phyloP scores from a whole-genome alignment of 2,888 invertebrate genomes.

The Cerastoderma edule region DNA sequence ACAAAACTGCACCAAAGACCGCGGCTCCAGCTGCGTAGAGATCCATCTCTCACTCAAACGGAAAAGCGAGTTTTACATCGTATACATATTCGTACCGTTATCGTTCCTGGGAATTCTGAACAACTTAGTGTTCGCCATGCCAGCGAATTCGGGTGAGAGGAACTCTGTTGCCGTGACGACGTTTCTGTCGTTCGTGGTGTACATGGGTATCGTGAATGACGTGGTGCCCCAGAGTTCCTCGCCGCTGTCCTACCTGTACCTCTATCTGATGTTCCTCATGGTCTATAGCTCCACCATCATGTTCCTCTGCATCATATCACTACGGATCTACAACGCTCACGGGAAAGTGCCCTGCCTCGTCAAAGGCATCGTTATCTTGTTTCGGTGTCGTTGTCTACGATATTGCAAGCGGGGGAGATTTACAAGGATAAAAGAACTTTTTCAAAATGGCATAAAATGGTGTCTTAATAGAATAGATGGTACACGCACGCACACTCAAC shows the following conservation, averaged over 20 bases:
- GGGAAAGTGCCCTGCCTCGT: neutral
- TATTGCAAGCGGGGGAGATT: neutral
- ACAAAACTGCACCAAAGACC: neutral
- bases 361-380: neutral
- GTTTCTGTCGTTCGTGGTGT: slow-evolving; percentile 56
- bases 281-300: slow-evolving; percentile 41
- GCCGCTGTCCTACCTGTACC: slow-evolving; percentile 48
- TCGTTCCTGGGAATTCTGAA: slow-evolving; percentile 38
- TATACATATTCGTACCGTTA: slow-evolving; percentile 45
- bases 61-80: slow-evolving; percentile 33
- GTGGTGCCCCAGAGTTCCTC: slow-evolving; percentile 50
- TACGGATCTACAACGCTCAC: slow-evolving; percentile 34
- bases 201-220: slow-evolving; percentile 45
- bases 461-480: neutral
- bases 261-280: slow-evolving; percentile 44
- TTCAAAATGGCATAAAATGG: neutral
- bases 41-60: slow-evolving; percentile 38
- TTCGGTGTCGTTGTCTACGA: no score
- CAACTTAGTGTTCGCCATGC: slow-evolving; percentile 49
- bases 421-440: neutral
- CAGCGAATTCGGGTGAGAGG: slow-evolving; percentile 47
- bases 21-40: slow-evolving; percentile 5
- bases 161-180: slow-evolving; percentile 51
- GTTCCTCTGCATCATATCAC: slow-evolving; percentile 45
- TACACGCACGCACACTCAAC: neutral